A percentile compares a stretch with the other conserved stretches of the same genome.
phyloP scores from a whole-genome alignment of 35 echinoderm and acorn worm species.

The Ptychodera flava region DNA sequence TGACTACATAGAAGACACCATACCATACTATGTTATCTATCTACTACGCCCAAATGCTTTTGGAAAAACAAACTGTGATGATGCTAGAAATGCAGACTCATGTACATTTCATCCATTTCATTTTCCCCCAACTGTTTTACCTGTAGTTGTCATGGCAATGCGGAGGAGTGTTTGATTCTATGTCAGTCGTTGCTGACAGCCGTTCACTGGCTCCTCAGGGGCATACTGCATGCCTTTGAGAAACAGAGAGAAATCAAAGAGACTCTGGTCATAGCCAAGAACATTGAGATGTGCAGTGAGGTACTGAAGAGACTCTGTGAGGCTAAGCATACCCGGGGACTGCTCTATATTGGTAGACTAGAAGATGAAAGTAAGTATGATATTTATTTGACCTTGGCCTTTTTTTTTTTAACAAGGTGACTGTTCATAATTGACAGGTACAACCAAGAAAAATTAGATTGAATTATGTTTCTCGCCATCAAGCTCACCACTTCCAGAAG shows the following conservation, averaged over 20 bases:
- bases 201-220: conserved; percentile 63
- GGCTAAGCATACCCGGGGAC: conserved; percentile 43
- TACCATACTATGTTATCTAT: too few relatives aligned
- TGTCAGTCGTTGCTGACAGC: conserved; percentile 63
- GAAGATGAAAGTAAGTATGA: conserved; percentile 62
- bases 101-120: neutral
- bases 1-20: too few relatives aligned
- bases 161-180: conserved; percentile 71
- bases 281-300: conserved; percentile 63
- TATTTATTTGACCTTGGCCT: neutral
- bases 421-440: too few relatives aligned
- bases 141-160: conserved; percentile 34
- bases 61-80: too few relatives aligned
- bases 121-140: too few relatives aligned
- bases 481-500: too few relatives aligned
- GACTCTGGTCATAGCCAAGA: conserved; percentile 33
- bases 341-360: conserved; percentile 75
- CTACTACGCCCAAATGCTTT: too few relatives aligned
- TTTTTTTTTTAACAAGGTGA: too few relatives aligned
- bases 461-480: too few relatives aligned
- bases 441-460: too few relatives aligned
- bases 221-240: conserved; percentile 60
- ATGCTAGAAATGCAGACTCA: too few relatives aligned
- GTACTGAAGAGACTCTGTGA: conserved; percentile 48
- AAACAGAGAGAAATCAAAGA: conserved; percentile 29